These are phyloP conservation scores for Phenganax stokvisi DNA, from an alignment of 92 coral and sea anemone species.

Conservation along the genomic window DNA sequence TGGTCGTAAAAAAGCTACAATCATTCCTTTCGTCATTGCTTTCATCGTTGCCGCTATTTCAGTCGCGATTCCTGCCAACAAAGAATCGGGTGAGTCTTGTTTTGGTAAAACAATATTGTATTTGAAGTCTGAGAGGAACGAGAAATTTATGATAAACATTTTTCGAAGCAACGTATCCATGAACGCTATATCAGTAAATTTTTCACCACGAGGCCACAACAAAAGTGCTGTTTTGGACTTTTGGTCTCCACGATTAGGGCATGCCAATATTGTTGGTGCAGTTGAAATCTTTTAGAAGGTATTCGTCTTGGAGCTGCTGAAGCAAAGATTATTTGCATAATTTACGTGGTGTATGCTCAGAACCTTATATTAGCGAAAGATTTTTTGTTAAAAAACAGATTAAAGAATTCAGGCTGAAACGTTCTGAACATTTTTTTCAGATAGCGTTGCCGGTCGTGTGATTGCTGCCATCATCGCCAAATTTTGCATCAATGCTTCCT, in stretches of 20 bases:
- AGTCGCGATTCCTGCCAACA: neutral
- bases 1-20: constrained; percentile 64
- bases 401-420: too few species aligned
- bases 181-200: too few species aligned
- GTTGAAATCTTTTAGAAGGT: too few species aligned
- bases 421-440: neutral
- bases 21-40: constrained; percentile 46
- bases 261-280: too few species aligned
- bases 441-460: neutral
- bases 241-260: too few species aligned
- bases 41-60: constrained; percentile 32
- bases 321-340: neutral
- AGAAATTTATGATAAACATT: neutral
- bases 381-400: neutral
- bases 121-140: neutral
- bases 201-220: too few species aligned
- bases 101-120: neutral
- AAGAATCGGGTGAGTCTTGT: neutral
- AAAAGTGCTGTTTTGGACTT: too few species aligned
- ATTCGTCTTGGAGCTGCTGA: neutral
- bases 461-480: neutral
- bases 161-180: neutral
- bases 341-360: too few species aligned
- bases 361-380: neutral
- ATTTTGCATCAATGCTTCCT: constrained; percentile 8